Conservation (phyloP, 1,140 invertebrate species). For the Eumeta japonica region DNA sequence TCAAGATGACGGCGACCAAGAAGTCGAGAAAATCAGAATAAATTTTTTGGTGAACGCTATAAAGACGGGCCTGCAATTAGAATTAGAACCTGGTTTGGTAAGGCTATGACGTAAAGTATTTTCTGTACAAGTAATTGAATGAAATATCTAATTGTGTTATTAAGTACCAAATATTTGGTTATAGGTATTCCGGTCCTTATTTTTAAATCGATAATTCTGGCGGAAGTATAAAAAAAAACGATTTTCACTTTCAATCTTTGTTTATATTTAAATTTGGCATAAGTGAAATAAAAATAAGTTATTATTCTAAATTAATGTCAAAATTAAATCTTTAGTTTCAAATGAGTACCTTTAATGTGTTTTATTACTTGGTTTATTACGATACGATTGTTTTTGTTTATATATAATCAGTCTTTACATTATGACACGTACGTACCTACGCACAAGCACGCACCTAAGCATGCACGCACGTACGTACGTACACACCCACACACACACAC, state of each 20-base stretch:
- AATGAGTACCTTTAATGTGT: too few relatives aligned
- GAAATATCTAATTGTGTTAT: background rate
- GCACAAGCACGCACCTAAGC: too few relatives aligned
- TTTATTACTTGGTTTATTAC: background rate
- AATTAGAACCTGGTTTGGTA: conserved; percentile 16
- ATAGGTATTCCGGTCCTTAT: background rate
- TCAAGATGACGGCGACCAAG: conserved; percentile 8
- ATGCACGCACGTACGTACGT: too few relatives aligned
- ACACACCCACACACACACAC: too few relatives aligned
- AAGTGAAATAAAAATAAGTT: too few relatives aligned
- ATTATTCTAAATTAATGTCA: too few relatives aligned
- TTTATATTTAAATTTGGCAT: too few relatives aligned
- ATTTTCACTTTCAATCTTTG: too few relatives aligned
- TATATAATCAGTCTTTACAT: background rate
- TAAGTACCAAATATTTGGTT: background rate
- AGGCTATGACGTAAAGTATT: background rate
- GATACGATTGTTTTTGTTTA: background rate
- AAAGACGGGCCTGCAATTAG: conserved; percentile 15
- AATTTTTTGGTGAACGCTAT: conserved; percentile 13
- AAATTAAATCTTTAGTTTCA: too few relatives aligned
- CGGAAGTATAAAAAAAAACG: too few relatives aligned
- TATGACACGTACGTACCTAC: too few relatives aligned
- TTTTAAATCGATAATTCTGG: background rate
- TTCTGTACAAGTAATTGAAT: background rate
- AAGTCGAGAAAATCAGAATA: conserved; percentile 9